These are phyloP conservation scores for Narcine bancroftii DNA, from an alignment of 2,113 vertebrate species.

Conservation along the genomic window DNA sequence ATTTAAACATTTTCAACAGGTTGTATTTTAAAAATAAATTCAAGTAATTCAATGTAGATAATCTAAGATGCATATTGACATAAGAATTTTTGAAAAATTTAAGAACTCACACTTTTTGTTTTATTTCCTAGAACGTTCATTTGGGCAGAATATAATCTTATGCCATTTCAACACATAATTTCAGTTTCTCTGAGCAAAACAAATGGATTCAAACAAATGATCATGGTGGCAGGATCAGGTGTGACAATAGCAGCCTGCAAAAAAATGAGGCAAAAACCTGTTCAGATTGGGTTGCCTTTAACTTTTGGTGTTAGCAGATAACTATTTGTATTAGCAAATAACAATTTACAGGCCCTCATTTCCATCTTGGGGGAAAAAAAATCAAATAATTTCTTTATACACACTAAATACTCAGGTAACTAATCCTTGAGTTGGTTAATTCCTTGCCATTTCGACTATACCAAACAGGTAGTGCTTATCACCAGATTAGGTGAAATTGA, in stretches of 20 bases:
- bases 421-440: background rate
- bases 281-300: background rate
- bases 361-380: background rate
- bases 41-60: background rate
- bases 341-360: background rate
- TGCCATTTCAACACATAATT: background rate
- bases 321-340: background rate
- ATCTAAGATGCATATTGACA: background rate
- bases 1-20: background rate
- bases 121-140: background rate
- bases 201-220: background rate
- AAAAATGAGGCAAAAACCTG: background rate
- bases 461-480: background rate
- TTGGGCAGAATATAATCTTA: background rate
- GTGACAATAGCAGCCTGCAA: background rate
- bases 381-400: background rate
- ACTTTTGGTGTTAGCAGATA: background rate
- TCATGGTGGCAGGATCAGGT: background rate
- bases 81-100: background rate
- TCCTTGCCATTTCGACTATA: background rate
- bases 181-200: too few species aligned
- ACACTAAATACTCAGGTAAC: background rate
- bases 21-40: background rate
- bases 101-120: background rate
- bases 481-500: background rate